Conservation (phyloP, 2,888 invertebrate species). For the Petrolisthes manimaculis region DNA sequence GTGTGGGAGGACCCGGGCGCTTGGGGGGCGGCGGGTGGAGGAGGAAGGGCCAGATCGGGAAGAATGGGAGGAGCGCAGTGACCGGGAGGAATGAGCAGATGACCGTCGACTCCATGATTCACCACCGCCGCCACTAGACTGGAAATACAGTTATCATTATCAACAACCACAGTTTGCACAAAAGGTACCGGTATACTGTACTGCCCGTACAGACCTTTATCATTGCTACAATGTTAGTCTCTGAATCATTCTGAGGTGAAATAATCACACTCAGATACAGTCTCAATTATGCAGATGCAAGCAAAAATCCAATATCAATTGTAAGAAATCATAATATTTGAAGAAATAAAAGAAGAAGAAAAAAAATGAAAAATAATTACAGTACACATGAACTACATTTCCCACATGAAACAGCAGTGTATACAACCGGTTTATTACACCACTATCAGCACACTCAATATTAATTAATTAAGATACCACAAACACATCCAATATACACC, state of each 20-base stretch:
- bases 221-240: no score
- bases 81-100: not conserved
- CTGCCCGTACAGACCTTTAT: no score
- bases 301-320: not conserved
- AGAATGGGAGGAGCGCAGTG: not conserved
- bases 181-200: no score
- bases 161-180: not conserved
- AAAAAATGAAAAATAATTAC: not conserved
- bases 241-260: no score
- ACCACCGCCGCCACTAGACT: not conserved
- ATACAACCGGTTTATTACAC: not conserved
- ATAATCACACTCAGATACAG: no score
- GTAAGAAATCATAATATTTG: not conserved
- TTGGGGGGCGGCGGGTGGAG: not conserved
- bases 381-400: not conserved
- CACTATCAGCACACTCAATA: not conserved
- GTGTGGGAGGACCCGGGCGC: not conserved
- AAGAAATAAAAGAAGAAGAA: not conserved
- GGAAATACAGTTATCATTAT: not conserved
- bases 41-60: not conserved
- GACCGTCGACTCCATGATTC: conserved; percentile 6
- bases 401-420: not conserved
- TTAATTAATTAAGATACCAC: no score
- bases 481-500: not conserved
- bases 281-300: not conserved